phyloP scores from a whole-genome alignment of 64 coral and sea anemone species.

The Acropora tenuis region DNA sequence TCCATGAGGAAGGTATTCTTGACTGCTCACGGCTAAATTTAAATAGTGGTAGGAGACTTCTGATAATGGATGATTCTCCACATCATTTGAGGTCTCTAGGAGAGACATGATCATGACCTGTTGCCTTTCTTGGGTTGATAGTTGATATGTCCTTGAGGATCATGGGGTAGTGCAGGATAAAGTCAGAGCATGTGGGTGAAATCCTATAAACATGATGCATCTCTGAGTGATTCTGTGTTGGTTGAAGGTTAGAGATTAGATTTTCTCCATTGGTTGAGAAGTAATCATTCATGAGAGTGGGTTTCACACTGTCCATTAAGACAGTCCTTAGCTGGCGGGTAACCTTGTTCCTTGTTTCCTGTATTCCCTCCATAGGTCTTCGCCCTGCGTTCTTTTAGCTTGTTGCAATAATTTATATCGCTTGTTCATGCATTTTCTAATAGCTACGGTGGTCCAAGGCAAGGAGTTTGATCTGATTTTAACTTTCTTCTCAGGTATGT shows the following conservation, averaged over 20 bases:
- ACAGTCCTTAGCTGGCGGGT: constrained; percentile 8
- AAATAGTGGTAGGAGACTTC: too few species aligned
- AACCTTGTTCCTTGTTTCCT: neutral
- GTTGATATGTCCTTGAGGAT: neutral
- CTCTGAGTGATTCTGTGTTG: neutral
- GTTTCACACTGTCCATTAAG: neutral
- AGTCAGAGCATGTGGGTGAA: neutral
- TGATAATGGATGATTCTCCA: too few species aligned
- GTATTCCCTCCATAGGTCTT: neutral
- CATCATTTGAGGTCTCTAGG: neutral
- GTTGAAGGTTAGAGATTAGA: too few species aligned
- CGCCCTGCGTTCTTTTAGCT: constrained; percentile 1
- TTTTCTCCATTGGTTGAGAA: too few species aligned
- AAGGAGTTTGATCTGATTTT: constrained; percentile 58
- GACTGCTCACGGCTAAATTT: too few species aligned
- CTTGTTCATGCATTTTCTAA: constrained; percentile 57
- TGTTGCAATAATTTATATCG: neutral
- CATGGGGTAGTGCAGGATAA: neutral
- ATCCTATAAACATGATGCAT: constrained; percentile 5
- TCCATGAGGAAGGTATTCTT: too few species aligned
- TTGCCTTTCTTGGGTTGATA: neutral
- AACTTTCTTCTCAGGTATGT: constrained; percentile 50
- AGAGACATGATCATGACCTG: neutral
- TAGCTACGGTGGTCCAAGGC: constrained; percentile 62
- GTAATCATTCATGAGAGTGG: neutral